Evolutionary conservation across 2,797 vertebrate genomes (phyloP).

Genomic region (Zenarchopterus dispar): DNA sequence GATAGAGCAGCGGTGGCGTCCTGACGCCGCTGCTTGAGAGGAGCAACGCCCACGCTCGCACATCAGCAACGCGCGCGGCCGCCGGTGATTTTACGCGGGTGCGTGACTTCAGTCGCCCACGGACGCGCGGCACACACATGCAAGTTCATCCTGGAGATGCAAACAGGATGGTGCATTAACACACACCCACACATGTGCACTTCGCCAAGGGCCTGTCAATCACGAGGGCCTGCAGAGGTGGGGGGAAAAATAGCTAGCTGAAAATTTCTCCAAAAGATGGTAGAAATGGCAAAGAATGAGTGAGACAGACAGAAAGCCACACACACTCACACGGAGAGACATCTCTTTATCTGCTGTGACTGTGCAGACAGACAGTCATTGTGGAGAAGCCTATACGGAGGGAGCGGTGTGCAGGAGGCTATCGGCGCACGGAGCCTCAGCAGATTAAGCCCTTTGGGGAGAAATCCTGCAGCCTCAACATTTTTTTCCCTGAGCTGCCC

Average conservation of each 20-base stretch:
- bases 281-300: constrained; percentile 42
- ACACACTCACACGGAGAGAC: constrained; percentile 46
- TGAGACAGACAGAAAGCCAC: constrained; percentile 30
- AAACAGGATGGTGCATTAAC: constrained; percentile 13
- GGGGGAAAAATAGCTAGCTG: constrained; percentile 32
- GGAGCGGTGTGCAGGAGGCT: constrained; percentile 64
- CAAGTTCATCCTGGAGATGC: constrained; percentile 11
- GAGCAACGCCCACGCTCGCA: constrained; percentile 53
- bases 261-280: constrained; percentile 50
- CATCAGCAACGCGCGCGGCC: constrained; percentile 45
- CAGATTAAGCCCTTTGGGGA: constrained; percentile 78
- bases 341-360: constrained; percentile 63
- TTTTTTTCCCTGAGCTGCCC: constrained; percentile 72
- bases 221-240: constrained; percentile 36
- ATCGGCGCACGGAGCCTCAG: constrained; percentile 58
- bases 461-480: constrained; percentile 77
- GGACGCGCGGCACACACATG: not conserved
- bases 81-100: constrained; percentile 47
- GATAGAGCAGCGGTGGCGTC: constrained; percentile 70
- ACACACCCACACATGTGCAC: constrained; percentile 40
- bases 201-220: constrained; percentile 60
- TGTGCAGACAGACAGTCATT: constrained; percentile 67
- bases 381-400: constrained; percentile 57
- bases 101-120: constrained; percentile 43
- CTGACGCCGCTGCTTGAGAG: constrained; percentile 65